phyloP scores from a whole-genome alignment of 2,888 invertebrate species.

The Trichopoda pennipes region DNA sequence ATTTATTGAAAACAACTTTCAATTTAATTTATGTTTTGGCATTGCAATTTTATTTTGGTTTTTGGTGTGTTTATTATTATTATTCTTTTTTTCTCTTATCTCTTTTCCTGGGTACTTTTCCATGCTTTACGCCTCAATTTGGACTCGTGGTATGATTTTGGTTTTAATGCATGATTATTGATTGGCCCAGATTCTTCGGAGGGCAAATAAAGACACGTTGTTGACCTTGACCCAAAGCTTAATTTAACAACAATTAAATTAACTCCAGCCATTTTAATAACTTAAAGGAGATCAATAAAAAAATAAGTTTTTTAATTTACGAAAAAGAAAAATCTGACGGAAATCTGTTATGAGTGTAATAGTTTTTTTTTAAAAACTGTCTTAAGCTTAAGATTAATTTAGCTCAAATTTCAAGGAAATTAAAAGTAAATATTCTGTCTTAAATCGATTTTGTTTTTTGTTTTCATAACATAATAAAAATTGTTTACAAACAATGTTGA shows the following conservation, averaged over 20 bases:
- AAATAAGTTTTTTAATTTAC: no score
- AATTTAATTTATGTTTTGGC: slow-evolving; percentile 61
- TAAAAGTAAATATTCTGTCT: no score
- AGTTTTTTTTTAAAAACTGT: no score
- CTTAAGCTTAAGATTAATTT: no score
- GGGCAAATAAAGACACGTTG: slow-evolving; percentile 72
- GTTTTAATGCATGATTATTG: slow-evolving; percentile 27
- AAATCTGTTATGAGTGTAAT: no score
- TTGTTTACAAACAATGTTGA: no score
- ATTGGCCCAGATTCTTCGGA: slow-evolving; percentile 31
- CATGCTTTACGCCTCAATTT: slow-evolving; percentile 43
- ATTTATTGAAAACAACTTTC: slow-evolving; percentile 64
- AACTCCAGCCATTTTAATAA: not conserved
- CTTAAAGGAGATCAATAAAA: slow-evolving; percentile 12
- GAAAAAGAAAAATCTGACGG: no score
- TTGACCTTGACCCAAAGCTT: slow-evolving; percentile 75
- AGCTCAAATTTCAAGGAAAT: no score
- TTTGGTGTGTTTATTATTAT: no score
- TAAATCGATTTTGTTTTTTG: no score
- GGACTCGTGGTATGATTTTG: slow-evolving; percentile 17
- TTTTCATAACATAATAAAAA: no score
- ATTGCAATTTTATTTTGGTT: slow-evolving; percentile 33
- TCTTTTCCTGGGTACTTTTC: slow-evolving; percentile 10
- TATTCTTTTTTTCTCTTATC: slow-evolving; percentile 29
- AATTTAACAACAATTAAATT: not conserved